Evolutionary conservation across 2,888 invertebrate species (phyloP).

Genomic region (Limnephilus lunatus): DNA sequence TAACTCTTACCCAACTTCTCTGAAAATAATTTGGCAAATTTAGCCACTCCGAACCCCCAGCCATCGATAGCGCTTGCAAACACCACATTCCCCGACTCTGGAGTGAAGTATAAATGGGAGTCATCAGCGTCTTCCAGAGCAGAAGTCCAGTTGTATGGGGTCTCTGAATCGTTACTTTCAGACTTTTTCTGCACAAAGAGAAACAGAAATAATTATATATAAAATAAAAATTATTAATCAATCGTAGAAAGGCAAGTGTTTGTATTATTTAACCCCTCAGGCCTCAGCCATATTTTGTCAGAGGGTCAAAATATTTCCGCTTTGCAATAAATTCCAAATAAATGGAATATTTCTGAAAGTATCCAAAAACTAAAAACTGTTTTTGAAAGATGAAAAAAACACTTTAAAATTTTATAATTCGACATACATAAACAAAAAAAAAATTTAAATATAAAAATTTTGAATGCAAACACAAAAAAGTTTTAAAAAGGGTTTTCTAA

Average conservation of each 20-base stretch:
- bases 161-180: slow-evolving; percentile 61
- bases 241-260: background rate
- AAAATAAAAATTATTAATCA: background rate
- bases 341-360: too few species aligned
- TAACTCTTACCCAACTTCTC: slow-evolving; percentile 79
- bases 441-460: too few species aligned
- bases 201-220: background rate
- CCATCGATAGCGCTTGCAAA: slow-evolving; percentile 98
- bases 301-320: too few species aligned
- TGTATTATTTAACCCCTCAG: too few species aligned
- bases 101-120: slow-evolving; percentile 93
- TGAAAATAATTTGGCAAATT: slow-evolving; percentile 89
- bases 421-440: too few species aligned
- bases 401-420: too few species aligned
- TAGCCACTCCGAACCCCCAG: slow-evolving; percentile 88
- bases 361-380: too few species aligned
- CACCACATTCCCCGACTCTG: slow-evolving; percentile 95
- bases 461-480: too few species aligned
- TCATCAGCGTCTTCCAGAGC: slow-evolving; percentile 91
- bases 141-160: slow-evolving; percentile 84
- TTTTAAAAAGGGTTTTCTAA: too few species aligned
- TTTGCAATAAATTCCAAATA: too few species aligned
- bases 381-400: too few species aligned
- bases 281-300: too few species aligned
- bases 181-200: slow-evolving; percentile 60